A percentile compares a stretch with the other conserved stretches of the same genome.
Evolutionary conservation across 2,797 vertebrate species (phyloP).

Genomic region (Gymnoscopelus braueri): DNA sequence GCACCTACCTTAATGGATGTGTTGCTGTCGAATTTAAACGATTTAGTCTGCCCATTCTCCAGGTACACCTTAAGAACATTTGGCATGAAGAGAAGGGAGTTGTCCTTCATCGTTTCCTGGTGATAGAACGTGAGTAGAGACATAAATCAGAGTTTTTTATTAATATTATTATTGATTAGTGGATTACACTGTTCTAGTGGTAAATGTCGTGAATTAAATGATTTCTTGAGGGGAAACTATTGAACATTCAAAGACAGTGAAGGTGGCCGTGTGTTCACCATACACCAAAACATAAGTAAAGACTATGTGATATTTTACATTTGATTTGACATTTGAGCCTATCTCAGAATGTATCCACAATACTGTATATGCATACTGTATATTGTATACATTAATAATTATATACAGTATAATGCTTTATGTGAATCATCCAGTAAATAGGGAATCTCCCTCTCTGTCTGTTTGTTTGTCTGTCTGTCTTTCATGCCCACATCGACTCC

Average conservation of each 20-base stretch:
- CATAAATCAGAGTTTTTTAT: constrained; percentile 7
- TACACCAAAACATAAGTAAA: neutral
- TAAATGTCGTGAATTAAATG: neutral
- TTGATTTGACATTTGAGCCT: neutral
- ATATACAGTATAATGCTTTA: constrained; percentile 1
- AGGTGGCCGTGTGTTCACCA: neutral
- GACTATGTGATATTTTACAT: neutral
- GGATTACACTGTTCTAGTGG: neutral
- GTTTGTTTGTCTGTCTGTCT: constrained; percentile 21
- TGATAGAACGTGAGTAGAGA: constrained; percentile 33
- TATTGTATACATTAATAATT: too few species aligned
- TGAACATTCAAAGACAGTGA: neutral
- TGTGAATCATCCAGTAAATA: constrained; percentile 23
- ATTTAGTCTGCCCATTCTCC: constrained; percentile 99
- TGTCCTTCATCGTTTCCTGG: constrained; percentile 86
- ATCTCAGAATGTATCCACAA: too few species aligned
- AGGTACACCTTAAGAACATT: constrained; percentile 99
- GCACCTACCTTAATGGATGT: constrained; percentile 95
- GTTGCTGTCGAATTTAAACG: constrained; percentile 97
- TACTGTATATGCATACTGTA: too few species aligned
- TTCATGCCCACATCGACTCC: constrained; percentile 10
- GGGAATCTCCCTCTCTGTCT: constrained; percentile 4
- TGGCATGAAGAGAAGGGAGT: constrained; percentile 99
- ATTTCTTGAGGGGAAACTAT: neutral
- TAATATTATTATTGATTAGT: constrained; percentile 2